Evolutionary conservation across 2,888 invertebrate species (phyloP).

Genomic region (Sarcophaga carnaria): DNA sequence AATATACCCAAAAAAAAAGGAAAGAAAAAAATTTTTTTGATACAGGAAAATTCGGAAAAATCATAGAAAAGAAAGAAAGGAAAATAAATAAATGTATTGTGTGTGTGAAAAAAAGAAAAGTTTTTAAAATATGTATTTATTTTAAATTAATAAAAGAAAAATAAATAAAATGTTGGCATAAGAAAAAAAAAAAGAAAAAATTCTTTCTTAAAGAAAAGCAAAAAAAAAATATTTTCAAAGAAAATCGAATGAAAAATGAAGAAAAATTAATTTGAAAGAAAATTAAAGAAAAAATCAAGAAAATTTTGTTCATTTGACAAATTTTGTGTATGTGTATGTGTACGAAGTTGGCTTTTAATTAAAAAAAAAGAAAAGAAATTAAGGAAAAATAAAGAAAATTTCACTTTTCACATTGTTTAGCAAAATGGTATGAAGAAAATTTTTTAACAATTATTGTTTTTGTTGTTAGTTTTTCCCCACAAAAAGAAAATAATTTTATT

Average conservation of each 20-base stretch:
- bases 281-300: slow-evolving; percentile 18
- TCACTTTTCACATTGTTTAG: too few relatives aligned
- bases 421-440: too few relatives aligned
- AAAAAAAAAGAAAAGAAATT: too few relatives aligned
- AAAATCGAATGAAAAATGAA: not conserved
- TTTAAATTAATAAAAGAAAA: not conserved
- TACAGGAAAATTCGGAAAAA: not conserved
- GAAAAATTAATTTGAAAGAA: not conserved
- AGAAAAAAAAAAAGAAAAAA: not conserved
- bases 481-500: not conserved
- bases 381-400: too few relatives aligned
- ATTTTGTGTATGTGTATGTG: not conserved
- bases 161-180: not conserved
- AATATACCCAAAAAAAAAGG: slow-evolving; percentile 34
- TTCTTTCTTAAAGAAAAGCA: too few relatives aligned
- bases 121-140: not conserved
- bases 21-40: not conserved
- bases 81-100: not conserved
- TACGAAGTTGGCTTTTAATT: not conserved
- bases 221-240: not conserved
- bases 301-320: slow-evolving; percentile 6
- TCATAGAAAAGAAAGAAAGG: not conserved
- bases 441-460: too few relatives aligned
- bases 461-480: too few relatives aligned
- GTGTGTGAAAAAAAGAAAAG: not conserved